Base-by-base conservation (phyloP, 2,888 invertebrate species). In the Dynastes hyllus region DNA sequence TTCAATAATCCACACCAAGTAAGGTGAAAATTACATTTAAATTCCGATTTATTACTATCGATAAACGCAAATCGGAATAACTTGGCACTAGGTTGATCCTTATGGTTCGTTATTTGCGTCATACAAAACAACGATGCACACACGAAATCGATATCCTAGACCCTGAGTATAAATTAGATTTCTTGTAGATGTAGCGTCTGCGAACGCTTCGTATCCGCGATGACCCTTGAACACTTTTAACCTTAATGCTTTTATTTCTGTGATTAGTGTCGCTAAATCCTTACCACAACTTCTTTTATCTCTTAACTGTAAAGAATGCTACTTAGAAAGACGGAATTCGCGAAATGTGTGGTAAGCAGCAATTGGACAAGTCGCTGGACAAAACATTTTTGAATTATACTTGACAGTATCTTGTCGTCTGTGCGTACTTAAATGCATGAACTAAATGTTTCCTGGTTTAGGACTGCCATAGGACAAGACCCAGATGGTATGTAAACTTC, bases 21-120 rank as follows among this genome's bases (percentile, higher is more conserved):
- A 69, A 69, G 51, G 51, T 69, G 69, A 13, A 51, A 69, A 29
- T 51, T 22, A 51, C 69, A 69, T 69, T 69, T 29, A 69, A 69
- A 69, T 69, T 69, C 53, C 51, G 50, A 69, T 69, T 69, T 69
- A 69, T 50, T 53, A 51, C 69, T 50, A 22, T 27, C 69, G 69
- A 69, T 69, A 69, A 22, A 9, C 16, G 27, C n/a, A 69, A 69
- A 51, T 69, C 29, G 50, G 51, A 29, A 51, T 69, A 69, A 45
- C 8, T 69, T 32, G 6, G 50, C 29, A 5, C 50, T n/a, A 11
- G 27, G 5, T 27, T 50, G 51, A 45, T 45, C 45, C 51, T 69
- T 51, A 69, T 29, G 50, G 11, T 27, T 45, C 13, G 51, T 51
- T 45, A 45, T 45, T 45, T 11, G 50, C 0, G 13, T 11, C 50